A percentile compares a stretch with the other conserved stretches of the same genome.
Evolutionary conservation across 2,113 vertebrate genomes (phyloP).

Genomic region (Nothobranchius furzeri): DNA sequence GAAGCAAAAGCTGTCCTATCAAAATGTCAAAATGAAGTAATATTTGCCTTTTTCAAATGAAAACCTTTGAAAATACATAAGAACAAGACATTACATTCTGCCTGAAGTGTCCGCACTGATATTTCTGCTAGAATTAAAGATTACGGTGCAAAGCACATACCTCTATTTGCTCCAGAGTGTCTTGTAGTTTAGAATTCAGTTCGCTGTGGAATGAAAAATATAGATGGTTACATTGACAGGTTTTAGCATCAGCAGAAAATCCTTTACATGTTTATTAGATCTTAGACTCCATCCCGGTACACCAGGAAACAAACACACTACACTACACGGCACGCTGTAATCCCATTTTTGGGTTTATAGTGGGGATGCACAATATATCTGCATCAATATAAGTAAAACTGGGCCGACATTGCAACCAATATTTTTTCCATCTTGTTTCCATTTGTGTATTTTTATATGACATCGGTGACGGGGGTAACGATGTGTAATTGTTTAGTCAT

Average conservation of each 20-base stretch:
- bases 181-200: conserved; percentile 97
- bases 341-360: not conserved
- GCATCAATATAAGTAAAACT: no score
- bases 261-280: not conserved
- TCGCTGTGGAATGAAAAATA: conserved; percentile 81
- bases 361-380: no score
- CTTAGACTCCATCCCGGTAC: no score
- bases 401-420: no score
- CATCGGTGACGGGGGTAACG: no score
- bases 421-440: no score
- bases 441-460: no score
- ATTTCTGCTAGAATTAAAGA: conserved; percentile 14
- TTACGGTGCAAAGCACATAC: conserved; percentile 73
- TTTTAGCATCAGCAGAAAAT: not conserved
- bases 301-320: no score
- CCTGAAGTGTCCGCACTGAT: conserved; percentile 13
- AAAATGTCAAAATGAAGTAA: conserved; percentile 42
- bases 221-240: conserved; percentile 8
- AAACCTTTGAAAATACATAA: conserved; percentile 29
- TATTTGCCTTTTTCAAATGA: conserved; percentile 45
- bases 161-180: conserved; percentile 99
- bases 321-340: no score
- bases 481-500: no score
- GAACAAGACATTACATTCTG: conserved; percentile 7
- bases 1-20: conserved; percentile 34